Base-by-base conservation (phyloP, 1,140 invertebrate species). In the Dendroctonus valens region DNA sequence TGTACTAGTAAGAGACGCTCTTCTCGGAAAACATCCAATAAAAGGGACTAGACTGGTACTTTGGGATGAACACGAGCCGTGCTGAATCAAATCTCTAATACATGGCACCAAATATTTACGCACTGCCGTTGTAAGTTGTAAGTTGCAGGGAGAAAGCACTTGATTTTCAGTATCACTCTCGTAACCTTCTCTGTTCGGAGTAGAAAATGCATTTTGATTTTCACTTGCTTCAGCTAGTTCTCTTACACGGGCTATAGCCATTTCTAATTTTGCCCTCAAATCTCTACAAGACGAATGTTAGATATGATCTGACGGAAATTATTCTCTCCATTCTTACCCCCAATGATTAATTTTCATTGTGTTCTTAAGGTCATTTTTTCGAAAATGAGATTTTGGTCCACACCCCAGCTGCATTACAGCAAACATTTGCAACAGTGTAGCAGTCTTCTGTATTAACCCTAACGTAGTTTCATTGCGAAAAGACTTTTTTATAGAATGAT, bases 371-470 rank as follows among this genome's bases (percentile, higher is more conserved):
- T 89, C 85, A 78, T 93, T 95, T 69, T 88, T 90, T 65, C 87
- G 86, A 73, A 94, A 92, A 38, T 84, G 80, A 68, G 52, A 55
- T 68, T 86, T 79, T 49, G 80, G 79, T 7, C 91, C 89, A 79
- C 93, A 96, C 9, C 93, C 93, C 75, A 98, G 87, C 76, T 98
- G 94, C 48, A 94, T 91, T 14, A 93, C 88, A 58, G 94, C 86
- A 77, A 97, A 96, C 82, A 98, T 92, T 75, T 97, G 94, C 70
- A 98, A 82, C 6, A 98, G 79, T 5, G 92, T 86, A 6, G 93
- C 85, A 0, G 93, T 90, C 81, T 93, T 92, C 74, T 91, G 91
- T 77, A 93, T 89, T 58, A 92, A 86, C 73, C 84, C 86, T 37
- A 86, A 78, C 62, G 83, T 91, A 75, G 79, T 86, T 8, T 81